Evolutionary conservation across 1,140 invertebrate species (phyloP), one percentile per base, ranked within the genome.

Genomic region (Drosophila watanabei): DNA sequence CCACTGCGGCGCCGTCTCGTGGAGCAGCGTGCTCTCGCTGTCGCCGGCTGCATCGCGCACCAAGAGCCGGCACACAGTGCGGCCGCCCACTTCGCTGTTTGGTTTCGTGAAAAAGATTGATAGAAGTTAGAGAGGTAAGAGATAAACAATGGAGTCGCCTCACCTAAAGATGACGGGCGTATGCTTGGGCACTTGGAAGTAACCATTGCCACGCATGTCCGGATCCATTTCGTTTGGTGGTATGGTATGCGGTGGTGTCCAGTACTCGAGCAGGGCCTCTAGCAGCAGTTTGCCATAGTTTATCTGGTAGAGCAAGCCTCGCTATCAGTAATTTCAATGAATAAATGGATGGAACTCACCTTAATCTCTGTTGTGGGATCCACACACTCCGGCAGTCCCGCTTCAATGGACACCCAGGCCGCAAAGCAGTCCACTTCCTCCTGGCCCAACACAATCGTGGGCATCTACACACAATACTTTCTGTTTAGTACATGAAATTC

Each of bases 351-450:
- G 24, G 24, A 16, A 18, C 64, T 45, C 41, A 92, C 95, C 95
- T 97, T 93, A 45, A 92, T 93, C 58, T 99, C 92, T 97, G 97
- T 94, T 98, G 98, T 80, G 96, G 96, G 79, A 96, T 96, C 87
- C 96, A 86, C 87, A 33, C 88, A 91, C 60, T 93, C 93, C 20
- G 92, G 95, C 60, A 99, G 94, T 3, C 97, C 98, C 39, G 98
- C 97, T 92, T 99, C 99, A 93, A 97, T 98, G 54, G 98, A 99
- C 4, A 99, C 98, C 99, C 99, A 99, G 5, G 99, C 98, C 37
- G 98, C 97, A 91, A 99, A 98, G 93, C 98, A 99, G 92, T 99
- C 99, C 2, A 97, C 97, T 94, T 99, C 99, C 93, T 99, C 99
- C 94, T 98, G 97, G 2, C 97, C 97, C 78, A 99, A 94, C 92